Conservation (phyloP, 1,140 invertebrate genomes). For the Drosophila sturtevanti region DNA sequence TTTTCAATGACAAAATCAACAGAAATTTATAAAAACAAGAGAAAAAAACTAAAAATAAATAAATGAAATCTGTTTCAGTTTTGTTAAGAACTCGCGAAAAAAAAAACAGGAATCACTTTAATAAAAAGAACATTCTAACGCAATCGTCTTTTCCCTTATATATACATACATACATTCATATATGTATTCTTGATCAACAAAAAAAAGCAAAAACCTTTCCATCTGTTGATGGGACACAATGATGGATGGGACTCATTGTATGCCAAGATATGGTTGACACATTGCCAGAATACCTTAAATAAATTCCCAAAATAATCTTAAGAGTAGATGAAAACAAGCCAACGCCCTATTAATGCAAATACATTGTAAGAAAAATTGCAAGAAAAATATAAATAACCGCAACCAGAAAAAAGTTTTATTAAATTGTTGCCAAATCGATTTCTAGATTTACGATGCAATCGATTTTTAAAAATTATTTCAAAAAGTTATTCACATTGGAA, state of each 20-base stretch:
- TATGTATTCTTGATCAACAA: not conserved
- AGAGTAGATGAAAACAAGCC: not conserved
- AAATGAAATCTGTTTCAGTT: not conserved
- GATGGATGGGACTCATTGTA: not conserved
- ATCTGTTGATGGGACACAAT: not conserved
- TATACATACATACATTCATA: not conserved
- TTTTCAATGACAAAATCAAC: constrained; percentile 3
- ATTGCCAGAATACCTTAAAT: not conserved
- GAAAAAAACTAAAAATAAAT: too few species aligned
- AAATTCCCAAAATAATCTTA: not conserved
- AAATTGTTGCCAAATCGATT: not conserved
- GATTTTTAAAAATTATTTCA: not conserved
- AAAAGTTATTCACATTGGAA: not conserved
- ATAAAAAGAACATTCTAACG: not conserved
- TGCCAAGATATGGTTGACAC: not conserved
- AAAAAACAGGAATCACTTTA: not conserved
- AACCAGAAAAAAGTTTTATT: not conserved
- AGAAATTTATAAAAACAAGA: not conserved
- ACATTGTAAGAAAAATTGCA: too few species aligned
- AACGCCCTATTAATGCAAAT: too few species aligned
- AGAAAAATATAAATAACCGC: not conserved
- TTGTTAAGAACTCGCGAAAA: not conserved
- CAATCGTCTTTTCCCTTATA: not conserved
- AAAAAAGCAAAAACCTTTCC: not conserved
- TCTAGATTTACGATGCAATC: not conserved